Base-by-base conservation (phyloP, 1,140 invertebrate genomes). In the Pogonus chalceus region DNA sequence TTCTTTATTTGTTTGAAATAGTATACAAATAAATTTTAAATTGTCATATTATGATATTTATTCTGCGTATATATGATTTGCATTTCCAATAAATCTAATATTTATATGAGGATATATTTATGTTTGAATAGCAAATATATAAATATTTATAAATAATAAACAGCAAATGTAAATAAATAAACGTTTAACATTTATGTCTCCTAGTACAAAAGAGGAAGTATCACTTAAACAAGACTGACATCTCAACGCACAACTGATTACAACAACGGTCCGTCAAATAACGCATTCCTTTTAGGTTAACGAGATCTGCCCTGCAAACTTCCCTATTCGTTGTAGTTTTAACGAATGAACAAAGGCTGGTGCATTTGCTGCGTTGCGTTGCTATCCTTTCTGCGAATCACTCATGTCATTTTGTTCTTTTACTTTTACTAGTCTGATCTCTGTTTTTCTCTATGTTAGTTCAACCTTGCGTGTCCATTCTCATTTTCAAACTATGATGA, bases 341-440 rank as follows among this genome's bases (percentile, higher is more conserved):
- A 31, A 7, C 7, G 26, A 31, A 31, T 14, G 26, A 31, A 31
- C 26, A 31, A 31, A 31, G 26, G 7, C 7, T 14, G 26, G 26
- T 31, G 26, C 26, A 31, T 31, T 14, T n/a, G n/a, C n/a, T n/a
- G n/a, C n/a, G n/a, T n/a, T n/a, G n/a, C 18, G 37, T 43, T 43
- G 37, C 9, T 43, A 43, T 43, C 37, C 37, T 16, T 43, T 43
- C 37, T 18, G 37, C 18, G 37, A 43, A 43, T 43, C 37, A 43
- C 37, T 43, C 18, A 10, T 7, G 7, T 9, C 37, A 18, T 43
- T 43, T 43, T 43, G 37, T 16, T 43, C 37, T 43, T 43, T 43
- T 43, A 43, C 18, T 7, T 43, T 9, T 43, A 16, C 37, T 43
- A 16, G 26, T 10, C 37, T 43, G 37, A 16, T 18, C 14, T 4